phyloP scores from a whole-genome alignment of 2,888 invertebrate genomes.

The Eupithecia tripunctaria region DNA sequence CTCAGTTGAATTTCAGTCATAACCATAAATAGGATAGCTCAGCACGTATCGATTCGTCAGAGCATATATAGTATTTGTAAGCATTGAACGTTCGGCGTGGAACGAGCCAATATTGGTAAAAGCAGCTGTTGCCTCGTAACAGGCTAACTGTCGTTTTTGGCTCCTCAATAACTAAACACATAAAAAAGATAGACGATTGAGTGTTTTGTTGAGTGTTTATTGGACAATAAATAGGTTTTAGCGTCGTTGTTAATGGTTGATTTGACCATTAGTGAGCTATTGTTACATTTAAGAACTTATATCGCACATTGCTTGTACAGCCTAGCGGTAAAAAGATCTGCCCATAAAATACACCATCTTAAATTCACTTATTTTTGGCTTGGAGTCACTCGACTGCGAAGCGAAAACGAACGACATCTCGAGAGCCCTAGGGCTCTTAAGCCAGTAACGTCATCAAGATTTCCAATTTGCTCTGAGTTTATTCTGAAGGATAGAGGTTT shows the following conservation, averaged over 20 bases:
- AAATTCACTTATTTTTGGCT: slow-evolving; percentile 43
- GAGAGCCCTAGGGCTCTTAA: slow-evolving; percentile 50
- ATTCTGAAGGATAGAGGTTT: slow-evolving; percentile 50
- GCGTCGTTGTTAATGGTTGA: slow-evolving; percentile 21
- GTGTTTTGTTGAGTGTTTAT: slow-evolving; percentile 48
- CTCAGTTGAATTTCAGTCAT: slow-evolving; percentile 40
- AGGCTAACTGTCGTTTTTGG: slow-evolving; percentile 58
- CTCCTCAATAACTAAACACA: slow-evolving; percentile 46
- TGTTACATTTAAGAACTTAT: background rate
- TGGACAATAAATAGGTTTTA: slow-evolving; percentile 44
- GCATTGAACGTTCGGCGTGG: slow-evolving; percentile 62
- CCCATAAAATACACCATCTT: slow-evolving; percentile 1
- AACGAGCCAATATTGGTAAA: slow-evolving; percentile 62
- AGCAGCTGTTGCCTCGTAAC: slow-evolving; percentile 64
- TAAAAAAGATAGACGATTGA: slow-evolving; percentile 45
- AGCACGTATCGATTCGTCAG: slow-evolving; percentile 66
- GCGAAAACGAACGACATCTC: slow-evolving; percentile 49
- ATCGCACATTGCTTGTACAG: background rate
- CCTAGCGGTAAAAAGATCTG: background rate
- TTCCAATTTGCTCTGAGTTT: slow-evolving; percentile 56
- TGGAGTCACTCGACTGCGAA: slow-evolving; percentile 49
- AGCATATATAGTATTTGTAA: slow-evolving; percentile 62
- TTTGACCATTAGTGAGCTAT: background rate
- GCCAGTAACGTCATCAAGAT: slow-evolving; percentile 57
- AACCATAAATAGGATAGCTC: slow-evolving; percentile 49